A percentile compares a stretch with the other conserved stretches of the same genome.
phyloP scores from a whole-genome alignment of 2,797 vertebrate species.

The Argya squamiceps region DNA sequence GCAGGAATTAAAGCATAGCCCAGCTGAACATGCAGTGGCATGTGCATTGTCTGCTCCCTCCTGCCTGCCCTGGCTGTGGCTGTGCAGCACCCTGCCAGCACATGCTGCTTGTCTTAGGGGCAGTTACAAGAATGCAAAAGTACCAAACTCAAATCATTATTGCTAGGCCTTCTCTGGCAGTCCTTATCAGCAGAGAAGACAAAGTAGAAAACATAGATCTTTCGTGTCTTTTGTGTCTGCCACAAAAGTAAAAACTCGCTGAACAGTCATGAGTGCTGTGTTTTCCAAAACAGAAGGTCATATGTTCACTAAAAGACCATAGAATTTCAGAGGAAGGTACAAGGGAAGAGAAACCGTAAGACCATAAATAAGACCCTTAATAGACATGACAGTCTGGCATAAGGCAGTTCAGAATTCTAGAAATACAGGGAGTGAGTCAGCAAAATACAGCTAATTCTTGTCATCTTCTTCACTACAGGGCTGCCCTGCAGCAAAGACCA shows the following conservation, averaged over 20 bases:
- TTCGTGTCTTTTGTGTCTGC: no score
- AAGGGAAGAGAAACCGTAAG: background rate
- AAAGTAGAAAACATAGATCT: background rate
- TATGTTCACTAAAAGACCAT: background rate
- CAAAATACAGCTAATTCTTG: background rate
- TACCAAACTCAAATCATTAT: background rate
- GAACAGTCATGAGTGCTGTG: background rate
- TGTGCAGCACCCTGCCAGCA: background rate
- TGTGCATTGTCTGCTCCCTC: fast-evolving
- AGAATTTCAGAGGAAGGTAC: background rate
- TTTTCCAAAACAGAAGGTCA: background rate
- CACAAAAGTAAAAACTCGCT: background rate
- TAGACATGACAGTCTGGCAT: background rate
- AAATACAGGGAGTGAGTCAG: background rate
- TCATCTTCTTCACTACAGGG: conserved; percentile 53
- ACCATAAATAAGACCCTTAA: background rate
- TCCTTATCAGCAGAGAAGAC: background rate
- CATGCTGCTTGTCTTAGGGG: background rate
- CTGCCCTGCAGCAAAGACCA: conserved; percentile 75
- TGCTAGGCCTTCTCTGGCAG: background rate
- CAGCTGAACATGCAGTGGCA: background rate
- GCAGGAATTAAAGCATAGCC: background rate
- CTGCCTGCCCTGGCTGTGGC: background rate
- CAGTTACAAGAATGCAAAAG: background rate
- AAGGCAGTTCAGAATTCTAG: background rate